Conservation (phyloP, 2,888 invertebrate genomes). For the Microplitis manilae region DNA sequence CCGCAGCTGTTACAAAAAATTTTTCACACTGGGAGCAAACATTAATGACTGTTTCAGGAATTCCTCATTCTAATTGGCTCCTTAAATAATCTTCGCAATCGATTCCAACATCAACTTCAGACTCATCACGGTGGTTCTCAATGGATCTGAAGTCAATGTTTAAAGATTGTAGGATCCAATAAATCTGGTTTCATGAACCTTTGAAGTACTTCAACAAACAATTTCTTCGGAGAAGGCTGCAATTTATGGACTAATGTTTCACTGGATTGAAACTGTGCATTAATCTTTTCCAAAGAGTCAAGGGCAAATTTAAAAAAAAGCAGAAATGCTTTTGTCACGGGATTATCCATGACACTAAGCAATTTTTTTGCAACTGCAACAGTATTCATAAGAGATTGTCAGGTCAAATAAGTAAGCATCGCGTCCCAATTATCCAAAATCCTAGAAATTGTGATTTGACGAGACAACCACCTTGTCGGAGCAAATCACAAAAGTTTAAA, state of each 20-base stretch:
- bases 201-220: conserved; percentile 36
- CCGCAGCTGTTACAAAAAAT: conserved; percentile 38
- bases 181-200: conserved; percentile 45
- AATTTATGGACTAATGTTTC: conserved; percentile 41
- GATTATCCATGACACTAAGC: conserved; percentile 14
- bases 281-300: conserved; percentile 45
- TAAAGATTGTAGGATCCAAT: neutral
- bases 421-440: conserved; percentile 24
- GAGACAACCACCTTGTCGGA: conserved; percentile 45
- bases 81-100: conserved; percentile 31
- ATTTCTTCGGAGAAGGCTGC: conserved; percentile 29
- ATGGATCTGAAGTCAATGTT: neutral
- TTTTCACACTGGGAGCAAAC: conserved; percentile 34
- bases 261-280: conserved; percentile 40
- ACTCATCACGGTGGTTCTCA: conserved; percentile 23
- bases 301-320: conserved; percentile 42
- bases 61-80: neutral
- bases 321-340: conserved; percentile 37
- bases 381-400: neutral
- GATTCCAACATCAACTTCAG: conserved; percentile 33
- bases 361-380: neutral
- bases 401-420: neutral
- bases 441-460: conserved; percentile 20
- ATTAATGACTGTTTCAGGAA: conserved; percentile 21
- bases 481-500: conserved; percentile 33